Evolutionary conservation across 2,113 vertebrate species (phyloP), one percentile per base, ranked within the genome.

Genomic region (Pluvialis apricaria): DNA sequence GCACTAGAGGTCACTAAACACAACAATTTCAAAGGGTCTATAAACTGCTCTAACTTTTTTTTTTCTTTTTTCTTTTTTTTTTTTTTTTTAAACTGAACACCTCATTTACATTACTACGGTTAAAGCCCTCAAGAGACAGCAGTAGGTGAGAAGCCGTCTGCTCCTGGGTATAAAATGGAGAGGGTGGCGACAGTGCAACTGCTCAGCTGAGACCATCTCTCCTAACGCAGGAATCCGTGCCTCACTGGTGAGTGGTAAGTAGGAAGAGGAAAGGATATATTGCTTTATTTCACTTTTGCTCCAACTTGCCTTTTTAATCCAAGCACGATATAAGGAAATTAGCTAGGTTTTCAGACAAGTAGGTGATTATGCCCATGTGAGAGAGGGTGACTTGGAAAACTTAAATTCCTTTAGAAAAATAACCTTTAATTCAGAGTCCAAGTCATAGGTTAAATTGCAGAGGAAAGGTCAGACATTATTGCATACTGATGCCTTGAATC

Each of bases 1-100:
- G 20, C 90, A 86, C 93, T 86, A 95, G 88, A 93, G 88, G 90
- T 95, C 65, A 92, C 60, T 69, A 68, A 92, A 91, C n/a, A 73
- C 75, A 90, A 65, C 51, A 44, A 3, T 88, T 93, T 91, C 47
- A 91, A 82, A 84, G 28, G 34, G 5, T 71, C 25, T 60, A 15
- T 68, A 70, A 70, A 54, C 8, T 55, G 6, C 10, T 65, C 15
- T 29, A 24, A 26, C 2, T 19, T 28, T 28, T 44, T 55, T n/a
- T 17, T 16, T 13, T 8, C 5, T 10, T 10, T 36, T 38, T 17
- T 38, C 34, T 21, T n/a, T 29, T 17, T 38, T 58, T 21, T n/a
- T 29, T 13, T 29, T 36, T 51, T 68, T 61, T 11, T 3, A 12
- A 51, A 51, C 14, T 3, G 38, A 90, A 60, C n/a, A 64, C 6